Evolutionary conservation across 2,113 vertebrate species (phyloP).

Genomic region (Campylorhamphus procurvoides): DNA sequence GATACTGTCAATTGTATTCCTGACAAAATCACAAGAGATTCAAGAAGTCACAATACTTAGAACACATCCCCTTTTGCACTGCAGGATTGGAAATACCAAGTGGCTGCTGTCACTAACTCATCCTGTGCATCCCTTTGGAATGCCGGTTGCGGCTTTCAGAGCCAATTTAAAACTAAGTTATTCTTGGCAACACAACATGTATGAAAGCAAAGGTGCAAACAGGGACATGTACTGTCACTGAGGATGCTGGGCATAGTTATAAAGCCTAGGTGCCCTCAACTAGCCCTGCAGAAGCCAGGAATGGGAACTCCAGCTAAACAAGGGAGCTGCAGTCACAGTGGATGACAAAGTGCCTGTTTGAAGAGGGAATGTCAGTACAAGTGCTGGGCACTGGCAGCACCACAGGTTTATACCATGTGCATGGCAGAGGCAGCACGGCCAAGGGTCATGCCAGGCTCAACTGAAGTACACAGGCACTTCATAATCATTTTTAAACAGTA

Average conservation of each 20-base stretch:
- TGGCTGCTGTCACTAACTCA: neutral
- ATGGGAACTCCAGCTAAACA: neutral
- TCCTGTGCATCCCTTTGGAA: neutral
- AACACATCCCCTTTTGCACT: neutral
- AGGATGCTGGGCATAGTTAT: neutral
- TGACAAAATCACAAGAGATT: neutral
- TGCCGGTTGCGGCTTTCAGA: neutral
- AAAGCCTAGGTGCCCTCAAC: neutral
- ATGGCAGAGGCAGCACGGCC: neutral
- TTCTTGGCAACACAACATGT: accelerated
- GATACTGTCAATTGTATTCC: neutral
- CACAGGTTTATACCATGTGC: accelerated
- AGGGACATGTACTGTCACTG: neutral
- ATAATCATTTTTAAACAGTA: neutral
- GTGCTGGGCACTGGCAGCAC: neutral
- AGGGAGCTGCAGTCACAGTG: accelerated
- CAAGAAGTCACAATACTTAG: neutral
- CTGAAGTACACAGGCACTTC: neutral
- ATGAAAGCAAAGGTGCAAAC: neutral
- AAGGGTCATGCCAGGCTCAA: neutral
- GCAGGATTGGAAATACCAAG: neutral
- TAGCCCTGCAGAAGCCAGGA: neutral
- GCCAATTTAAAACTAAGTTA: neutral
- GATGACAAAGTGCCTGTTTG: no score
- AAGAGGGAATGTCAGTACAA: neutral